A percentile compares a stretch with the other conserved stretches of the same genome.
These are phyloP conservation scores for Amazona guildingii DNA, from an alignment of 2,113 vertebrate species.

Conservation along the genomic window DNA sequence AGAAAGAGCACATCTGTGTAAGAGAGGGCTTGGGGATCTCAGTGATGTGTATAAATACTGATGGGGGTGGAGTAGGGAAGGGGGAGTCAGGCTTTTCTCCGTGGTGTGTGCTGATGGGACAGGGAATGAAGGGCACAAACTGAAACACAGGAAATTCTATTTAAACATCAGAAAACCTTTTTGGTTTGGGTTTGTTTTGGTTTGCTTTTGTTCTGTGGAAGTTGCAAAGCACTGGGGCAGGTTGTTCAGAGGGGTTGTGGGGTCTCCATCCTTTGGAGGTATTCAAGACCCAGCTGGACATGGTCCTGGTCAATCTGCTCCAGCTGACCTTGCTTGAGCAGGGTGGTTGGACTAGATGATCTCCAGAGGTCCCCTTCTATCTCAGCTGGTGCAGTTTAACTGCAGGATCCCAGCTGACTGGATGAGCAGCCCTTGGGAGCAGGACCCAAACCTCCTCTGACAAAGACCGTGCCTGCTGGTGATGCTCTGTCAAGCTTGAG, in stretches of 20 bases:
- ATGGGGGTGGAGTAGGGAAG: neutral
- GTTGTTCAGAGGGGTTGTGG: neutral
- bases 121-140: neutral
- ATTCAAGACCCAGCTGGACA: neutral
- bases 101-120: neutral
- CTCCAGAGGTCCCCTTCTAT: neutral
- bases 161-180: neutral
- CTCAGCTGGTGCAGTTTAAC: neutral
- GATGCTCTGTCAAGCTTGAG: neutral
- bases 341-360: neutral
- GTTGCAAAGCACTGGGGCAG: neutral
- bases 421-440: neutral
- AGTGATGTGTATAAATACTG: neutral
- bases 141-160: slow-evolving; percentile 40
- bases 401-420: neutral
- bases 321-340: neutral
- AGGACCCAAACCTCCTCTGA: neutral
- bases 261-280: neutral
- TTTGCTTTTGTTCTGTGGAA: neutral
- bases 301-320: neutral
- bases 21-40: neutral
- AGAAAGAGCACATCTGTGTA: slow-evolving; percentile 8
- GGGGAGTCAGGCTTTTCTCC: neutral
- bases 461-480: neutral
- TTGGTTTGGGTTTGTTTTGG: neutral